Base-by-base conservation (phyloP, 2,113 vertebrate genomes). In the Vulpes ferrilata region DNA sequence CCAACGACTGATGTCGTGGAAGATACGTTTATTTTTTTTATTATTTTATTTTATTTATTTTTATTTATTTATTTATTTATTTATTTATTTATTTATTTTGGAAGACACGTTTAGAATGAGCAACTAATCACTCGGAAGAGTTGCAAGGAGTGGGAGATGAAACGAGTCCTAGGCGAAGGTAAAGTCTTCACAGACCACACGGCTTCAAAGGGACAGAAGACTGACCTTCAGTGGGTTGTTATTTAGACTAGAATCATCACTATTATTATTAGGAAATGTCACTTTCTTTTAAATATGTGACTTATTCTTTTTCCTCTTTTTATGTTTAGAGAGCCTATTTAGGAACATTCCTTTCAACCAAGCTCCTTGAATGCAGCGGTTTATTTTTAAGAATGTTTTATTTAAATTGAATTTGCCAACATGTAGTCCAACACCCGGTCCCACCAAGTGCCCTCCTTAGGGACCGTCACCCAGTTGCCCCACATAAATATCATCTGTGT, bases 141-240 rank as follows among this genome's bases (percentile, higher is more conserved):
- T 79, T 97, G 55, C 85, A 96, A 59, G 43, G n/a, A 87, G 20
- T 9, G 16, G 69, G 65, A 93, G 62, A 97, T 94, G 88, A 96
- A 93, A 95, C 48, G 51, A 73, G 19, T 78, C 74, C 48, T 19
- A 87, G 89, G 89, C 67, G 69, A 86, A 96, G 64, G 43, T 48
- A 19, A 35, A 84, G 73, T 7, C 17, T 16, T 81, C 38, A 15
- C 59, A 23, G 7, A 82, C 79, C 17, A 3, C 35, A 81, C 83
- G 25, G 95, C 92, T 92, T 95, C 73, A 67, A 73, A 93, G 69
- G 7, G 15, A 19, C 27, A 65, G 59, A 65, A n/a, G 53, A 15
- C 13, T 83, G 83, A 65, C 90, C 38, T 71, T 78, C 57, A 71
- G 48, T 30, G 87, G 20, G 73, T 51, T 79, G 79, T 69, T 93